phyloP scores from a whole-genome alignment of 2,113 vertebrate species.

The Pelvicachromis taeniatus region DNA sequence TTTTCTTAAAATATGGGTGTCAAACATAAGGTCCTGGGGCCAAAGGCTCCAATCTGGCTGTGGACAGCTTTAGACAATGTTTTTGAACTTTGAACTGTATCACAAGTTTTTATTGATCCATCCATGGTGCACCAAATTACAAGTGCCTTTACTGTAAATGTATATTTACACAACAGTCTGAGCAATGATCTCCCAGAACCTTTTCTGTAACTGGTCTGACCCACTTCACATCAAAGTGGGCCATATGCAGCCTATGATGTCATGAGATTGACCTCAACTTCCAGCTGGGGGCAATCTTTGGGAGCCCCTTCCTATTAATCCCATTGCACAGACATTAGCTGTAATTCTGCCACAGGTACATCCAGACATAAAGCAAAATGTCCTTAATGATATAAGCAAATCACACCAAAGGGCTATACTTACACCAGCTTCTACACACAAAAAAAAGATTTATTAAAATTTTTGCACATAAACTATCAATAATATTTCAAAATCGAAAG shows the following conservation, averaged over 20 bases:
- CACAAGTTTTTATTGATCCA: background rate
- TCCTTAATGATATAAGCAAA: background rate
- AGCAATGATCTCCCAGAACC: background rate
- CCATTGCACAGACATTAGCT: background rate
- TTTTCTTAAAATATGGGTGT: background rate
- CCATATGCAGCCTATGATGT: background rate
- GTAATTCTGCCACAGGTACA: background rate
- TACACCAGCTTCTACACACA: background rate
- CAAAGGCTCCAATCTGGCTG: background rate
- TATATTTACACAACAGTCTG: background rate
- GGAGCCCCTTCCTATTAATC: background rate
- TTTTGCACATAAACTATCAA: background rate
- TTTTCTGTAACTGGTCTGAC: background rate
- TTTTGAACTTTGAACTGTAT: background rate
- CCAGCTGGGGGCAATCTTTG: background rate
- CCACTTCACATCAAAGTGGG: background rate
- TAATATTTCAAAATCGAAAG: background rate
- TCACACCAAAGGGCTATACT: background rate
- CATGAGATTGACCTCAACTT: background rate
- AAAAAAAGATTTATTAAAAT: background rate
- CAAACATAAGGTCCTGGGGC: background rate
- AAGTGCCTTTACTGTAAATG: background rate
- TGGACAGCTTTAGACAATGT: background rate
- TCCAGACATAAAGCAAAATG: background rate
- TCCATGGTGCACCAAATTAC: background rate